phyloP scores from a whole-genome alignment of 1,140 invertebrate species.

The Copidosoma floridanum region DNA sequence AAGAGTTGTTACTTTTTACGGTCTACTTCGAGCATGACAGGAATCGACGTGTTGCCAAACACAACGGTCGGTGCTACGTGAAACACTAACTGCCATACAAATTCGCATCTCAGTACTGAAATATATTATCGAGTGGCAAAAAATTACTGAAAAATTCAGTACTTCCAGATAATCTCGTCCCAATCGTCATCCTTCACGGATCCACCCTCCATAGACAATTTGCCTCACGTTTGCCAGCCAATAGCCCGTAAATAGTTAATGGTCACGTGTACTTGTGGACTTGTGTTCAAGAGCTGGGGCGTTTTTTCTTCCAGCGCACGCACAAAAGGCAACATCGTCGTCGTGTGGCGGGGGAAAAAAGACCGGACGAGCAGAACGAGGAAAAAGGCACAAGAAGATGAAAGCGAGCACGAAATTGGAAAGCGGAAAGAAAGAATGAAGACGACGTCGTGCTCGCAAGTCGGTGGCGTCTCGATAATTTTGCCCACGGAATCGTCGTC shows the following conservation, averaged over 20 bases:
- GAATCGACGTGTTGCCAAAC: slow-evolving; percentile 7
- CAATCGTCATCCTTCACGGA: too few relatives aligned
- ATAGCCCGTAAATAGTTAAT: slow-evolving; percentile 11
- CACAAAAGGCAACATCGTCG: too few relatives aligned
- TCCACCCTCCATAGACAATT: too few relatives aligned
- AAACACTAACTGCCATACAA: too few relatives aligned
- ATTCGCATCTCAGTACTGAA: too few relatives aligned
- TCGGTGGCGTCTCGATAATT: neutral
- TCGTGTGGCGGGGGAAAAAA: too few relatives aligned
- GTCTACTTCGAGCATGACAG: slow-evolving; percentile 6
- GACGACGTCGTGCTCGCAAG: neutral
- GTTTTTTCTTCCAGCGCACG: neutral
- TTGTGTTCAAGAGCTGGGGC: too few relatives aligned
- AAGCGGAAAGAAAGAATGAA: neutral
- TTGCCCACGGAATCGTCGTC: neutral
- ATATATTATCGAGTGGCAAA: too few relatives aligned
- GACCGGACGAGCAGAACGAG: neutral
- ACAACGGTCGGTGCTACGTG: too few relatives aligned
- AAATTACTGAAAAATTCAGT: too few relatives aligned
- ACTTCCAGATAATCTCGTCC: too few relatives aligned
- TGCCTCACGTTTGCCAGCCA: neutral
- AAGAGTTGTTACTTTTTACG: slow-evolving; percentile 5
- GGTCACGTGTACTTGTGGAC: too few relatives aligned
- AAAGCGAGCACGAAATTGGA: neutral
- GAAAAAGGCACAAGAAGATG: slow-evolving; percentile 6